These are phyloP conservation scores for Hemiscyllium ocellatum DNA, from an alignment of 2,113 vertebrate genomes.

Conservation along the genomic window DNA sequence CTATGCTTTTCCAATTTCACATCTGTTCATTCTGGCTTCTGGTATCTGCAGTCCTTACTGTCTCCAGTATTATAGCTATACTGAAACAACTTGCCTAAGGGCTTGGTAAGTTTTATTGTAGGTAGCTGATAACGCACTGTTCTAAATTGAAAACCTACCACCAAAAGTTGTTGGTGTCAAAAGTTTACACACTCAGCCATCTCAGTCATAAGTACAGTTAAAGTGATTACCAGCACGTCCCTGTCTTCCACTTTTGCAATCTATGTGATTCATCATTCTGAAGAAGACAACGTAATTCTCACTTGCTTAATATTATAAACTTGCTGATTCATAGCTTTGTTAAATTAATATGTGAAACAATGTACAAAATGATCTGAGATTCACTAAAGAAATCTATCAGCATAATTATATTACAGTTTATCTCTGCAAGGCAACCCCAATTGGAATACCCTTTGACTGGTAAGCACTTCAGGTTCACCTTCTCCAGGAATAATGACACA, in stretches of 20 bases:
- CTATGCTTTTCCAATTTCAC: too few species aligned
- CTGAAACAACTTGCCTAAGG: too few species aligned
- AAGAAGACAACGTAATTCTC: not conserved
- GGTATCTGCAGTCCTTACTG: too few species aligned
- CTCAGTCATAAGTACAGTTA: not conserved
- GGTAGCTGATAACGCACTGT: not conserved
- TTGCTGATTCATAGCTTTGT: not conserved
- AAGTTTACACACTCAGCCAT: not conserved
- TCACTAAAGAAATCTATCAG: not conserved
- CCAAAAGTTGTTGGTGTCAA: not conserved
- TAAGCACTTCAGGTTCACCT: not conserved
- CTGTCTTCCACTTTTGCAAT: not conserved
- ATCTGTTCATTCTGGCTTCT: too few species aligned
- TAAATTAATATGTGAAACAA: not conserved
- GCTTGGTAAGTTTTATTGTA: not conserved
- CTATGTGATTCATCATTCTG: not conserved
- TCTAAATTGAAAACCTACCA: not conserved
- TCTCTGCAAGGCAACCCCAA: not conserved
- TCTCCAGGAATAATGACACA: not conserved
- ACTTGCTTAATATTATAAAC: not conserved
- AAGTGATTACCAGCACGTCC: not conserved
- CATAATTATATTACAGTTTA: not conserved
- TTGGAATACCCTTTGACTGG: not conserved
- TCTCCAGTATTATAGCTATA: too few species aligned
- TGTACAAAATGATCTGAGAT: not conserved